Percentiles rank a stretch among this genome's conserved stretches.
Evolutionary conservation across 2,113 vertebrate genomes (phyloP).

Genomic region (Eonycteris spelaea): DNA sequence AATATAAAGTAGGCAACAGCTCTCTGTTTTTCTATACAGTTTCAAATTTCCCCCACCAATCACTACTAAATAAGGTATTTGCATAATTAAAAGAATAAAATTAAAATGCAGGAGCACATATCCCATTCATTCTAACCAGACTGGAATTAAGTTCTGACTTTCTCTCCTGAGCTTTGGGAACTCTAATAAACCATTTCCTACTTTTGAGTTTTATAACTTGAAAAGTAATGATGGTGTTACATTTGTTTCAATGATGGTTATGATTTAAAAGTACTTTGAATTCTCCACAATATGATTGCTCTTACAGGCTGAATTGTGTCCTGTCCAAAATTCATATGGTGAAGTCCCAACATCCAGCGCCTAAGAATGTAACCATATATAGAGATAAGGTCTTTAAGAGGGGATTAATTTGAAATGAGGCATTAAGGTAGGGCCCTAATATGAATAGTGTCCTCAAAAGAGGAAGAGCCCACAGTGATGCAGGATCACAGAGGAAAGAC

Average conservation of each 20-base stretch:
- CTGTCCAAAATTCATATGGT: background rate
- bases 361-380: background rate
- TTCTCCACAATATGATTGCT: background rate
- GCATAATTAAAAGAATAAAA: constrained; percentile 1
- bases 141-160: background rate
- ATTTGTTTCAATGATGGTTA: background rate
- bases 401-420: background rate
- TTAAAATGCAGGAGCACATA: background rate
- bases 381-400: background rate
- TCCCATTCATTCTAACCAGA: background rate
- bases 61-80: background rate
- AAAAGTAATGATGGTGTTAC: background rate
- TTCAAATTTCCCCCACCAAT: background rate
- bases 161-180: background rate
- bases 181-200: background rate
- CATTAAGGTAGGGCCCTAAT: background rate
- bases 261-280: constrained; percentile 6
- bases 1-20: background rate
- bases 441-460: background rate
- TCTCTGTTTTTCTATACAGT: background rate
- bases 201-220: background rate
- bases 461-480: background rate
- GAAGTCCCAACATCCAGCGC: background rate
- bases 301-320: background rate
- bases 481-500: background rate